These are phyloP conservation scores for Halichoerus grypus DNA, from an alignment of 2,113 vertebrate genomes.

Conservation along the genomic window DNA sequence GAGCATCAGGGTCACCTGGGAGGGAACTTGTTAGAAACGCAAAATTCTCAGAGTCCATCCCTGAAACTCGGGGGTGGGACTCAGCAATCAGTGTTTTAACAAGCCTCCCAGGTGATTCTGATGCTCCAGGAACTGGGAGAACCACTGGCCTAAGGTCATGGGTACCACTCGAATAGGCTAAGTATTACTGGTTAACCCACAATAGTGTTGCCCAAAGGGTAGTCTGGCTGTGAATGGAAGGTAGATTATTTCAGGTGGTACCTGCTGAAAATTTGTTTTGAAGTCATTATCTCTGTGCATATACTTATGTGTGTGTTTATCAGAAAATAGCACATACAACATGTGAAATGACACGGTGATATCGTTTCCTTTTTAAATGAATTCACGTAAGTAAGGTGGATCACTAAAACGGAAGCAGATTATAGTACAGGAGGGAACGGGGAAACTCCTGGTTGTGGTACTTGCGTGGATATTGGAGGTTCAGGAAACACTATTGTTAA, in stretches of 20 bases:
- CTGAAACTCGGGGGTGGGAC: neutral
- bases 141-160: neutral
- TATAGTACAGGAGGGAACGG: neutral
- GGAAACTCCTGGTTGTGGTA: fast-evolving
- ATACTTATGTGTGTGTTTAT: neutral
- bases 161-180: no score
- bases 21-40: neutral
- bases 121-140: neutral
- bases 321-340: neutral
- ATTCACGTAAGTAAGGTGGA: neutral
- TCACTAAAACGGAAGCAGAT: neutral
- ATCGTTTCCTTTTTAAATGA: neutral
- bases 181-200: neutral
- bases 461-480: neutral
- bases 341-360: neutral
- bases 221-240: neutral
- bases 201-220: neutral
- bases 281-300: neutral
- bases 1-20: neutral
- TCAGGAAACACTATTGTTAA: neutral
- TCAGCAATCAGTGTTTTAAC: no score
- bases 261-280: neutral
- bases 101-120: neutral
- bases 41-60: neutral
- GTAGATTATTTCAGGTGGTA: neutral